Percentiles rank a stretch among this genome's conserved stretches.
Evolutionary conservation across 92 coral and sea anemone species (phyloP).

Genomic region (Plumapathes pennacea): DNA sequence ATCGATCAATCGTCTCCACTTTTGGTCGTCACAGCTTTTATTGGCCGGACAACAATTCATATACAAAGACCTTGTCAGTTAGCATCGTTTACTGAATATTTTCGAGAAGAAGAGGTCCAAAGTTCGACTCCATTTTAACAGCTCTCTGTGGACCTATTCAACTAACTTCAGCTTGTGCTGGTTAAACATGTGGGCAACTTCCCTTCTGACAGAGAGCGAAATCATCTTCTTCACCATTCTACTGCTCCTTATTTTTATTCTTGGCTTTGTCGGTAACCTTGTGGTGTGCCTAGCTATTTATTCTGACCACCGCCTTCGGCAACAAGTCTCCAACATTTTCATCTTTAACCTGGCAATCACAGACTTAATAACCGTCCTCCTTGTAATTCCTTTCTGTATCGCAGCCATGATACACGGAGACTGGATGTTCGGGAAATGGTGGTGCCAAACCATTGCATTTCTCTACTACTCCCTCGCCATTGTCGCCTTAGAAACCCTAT

Average conservation of each 20-base stretch:
- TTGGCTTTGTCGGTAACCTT: slow-evolving; percentile 49
- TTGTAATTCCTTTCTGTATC: slow-evolving; percentile 52
- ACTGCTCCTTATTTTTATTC: slow-evolving; percentile 20
- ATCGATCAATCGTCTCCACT: too few relatives aligned
- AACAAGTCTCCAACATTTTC: slow-evolving; percentile 48
- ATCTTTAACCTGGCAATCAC: slow-evolving; percentile 53
- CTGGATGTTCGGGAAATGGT: slow-evolving; percentile 39
- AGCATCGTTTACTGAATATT: too few relatives aligned
- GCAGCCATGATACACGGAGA: slow-evolving; percentile 33
- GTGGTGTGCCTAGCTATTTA: slow-evolving; percentile 59
- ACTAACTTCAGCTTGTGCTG: too few relatives aligned
- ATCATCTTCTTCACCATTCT: slow-evolving; percentile 8
- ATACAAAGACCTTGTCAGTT: too few relatives aligned
- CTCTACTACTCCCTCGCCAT: slow-evolving; percentile 54
- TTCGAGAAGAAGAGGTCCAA: too few relatives aligned
- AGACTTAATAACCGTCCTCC: slow-evolving; percentile 36
- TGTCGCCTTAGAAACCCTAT: slow-evolving; percentile 53
- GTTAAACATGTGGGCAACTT: too few relatives aligned
- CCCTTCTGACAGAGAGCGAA: slow-evolving; percentile 25
- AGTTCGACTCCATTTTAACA: too few relatives aligned
- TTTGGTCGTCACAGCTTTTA: too few relatives aligned
- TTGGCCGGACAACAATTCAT: too few relatives aligned
- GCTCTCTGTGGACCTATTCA: too few relatives aligned
- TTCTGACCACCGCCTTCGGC: slow-evolving; percentile 47
- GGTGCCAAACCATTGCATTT: slow-evolving; percentile 47